Base-by-base conservation (phyloP, 2,797 vertebrate genomes). In the Melopsittacus undulatus region DNA sequence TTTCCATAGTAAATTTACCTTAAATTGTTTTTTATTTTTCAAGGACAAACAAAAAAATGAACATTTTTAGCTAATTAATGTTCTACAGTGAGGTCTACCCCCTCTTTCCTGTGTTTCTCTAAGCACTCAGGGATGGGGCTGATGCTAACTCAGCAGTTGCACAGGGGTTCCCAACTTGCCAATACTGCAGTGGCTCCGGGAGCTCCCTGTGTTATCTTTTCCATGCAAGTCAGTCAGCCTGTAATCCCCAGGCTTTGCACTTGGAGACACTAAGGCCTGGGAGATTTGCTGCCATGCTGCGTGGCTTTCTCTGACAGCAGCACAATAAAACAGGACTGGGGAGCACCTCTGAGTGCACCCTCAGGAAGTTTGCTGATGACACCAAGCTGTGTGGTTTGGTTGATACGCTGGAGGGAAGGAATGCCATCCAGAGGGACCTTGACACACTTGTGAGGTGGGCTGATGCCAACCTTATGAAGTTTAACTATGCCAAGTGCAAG, bases 241-340 rank as follows among this genome's bases (percentile, higher is more conserved):
- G 77, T 57, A 38, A 66, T 43, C 52, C 77, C 23, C 59, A 69
- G 76, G 51, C 42, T 91, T 61, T 75, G 76, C 20, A 6, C 23
- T 13, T 3, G 7, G 52, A 34, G 14, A 38, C 38, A 14, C 67
- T 13, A 20, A 67, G 17, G 49, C 42, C 29, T 12, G 61, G 38
- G 56, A 51, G 76, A 38, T 54, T 3, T 77, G 51, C 3, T 67
- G 69, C 63, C 3, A 0, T 51, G 43, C 27, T 70, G 18, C 7
- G 5, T 0, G 8, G 22, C 48, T 78, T 74, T 72, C 52, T 70
- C 42, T 81, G 32, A 6, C 61, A 62, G 30, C 36, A 72, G 36
- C 10, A 3, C 6, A 1, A 7, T 42, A 38, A 64, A 0, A 1
- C 7, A 14, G 67, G n/a, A 26, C 17, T 46, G 27, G 17, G 23